Evolutionary conservation across 2,888 invertebrate genomes (phyloP).

Genomic region (Campoletis raptor): DNA sequence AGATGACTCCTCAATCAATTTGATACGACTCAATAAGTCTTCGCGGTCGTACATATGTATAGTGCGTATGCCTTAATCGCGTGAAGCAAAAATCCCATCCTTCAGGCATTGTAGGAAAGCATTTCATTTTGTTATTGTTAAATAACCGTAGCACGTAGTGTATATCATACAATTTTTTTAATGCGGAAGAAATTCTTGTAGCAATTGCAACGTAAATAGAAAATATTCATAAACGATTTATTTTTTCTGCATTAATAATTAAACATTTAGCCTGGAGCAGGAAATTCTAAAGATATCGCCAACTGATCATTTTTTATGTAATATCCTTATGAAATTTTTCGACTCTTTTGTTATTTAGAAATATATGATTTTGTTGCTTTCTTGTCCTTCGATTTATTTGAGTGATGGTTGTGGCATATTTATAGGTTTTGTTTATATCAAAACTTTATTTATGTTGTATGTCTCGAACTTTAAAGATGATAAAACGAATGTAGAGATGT

Average conservation of each 20-base stretch:
- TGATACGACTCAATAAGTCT: conserved; percentile 54
- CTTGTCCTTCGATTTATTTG: neutral
- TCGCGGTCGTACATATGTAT: conserved; percentile 5
- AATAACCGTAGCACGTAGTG: neutral
- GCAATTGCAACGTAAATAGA: neutral
- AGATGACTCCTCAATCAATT: conserved; percentile 66
- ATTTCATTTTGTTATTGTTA: conserved; percentile 5
- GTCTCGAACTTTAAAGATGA: neutral
- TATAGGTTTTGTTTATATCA: neutral
- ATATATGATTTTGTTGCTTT: neutral
- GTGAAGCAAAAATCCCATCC: conserved; percentile 31
- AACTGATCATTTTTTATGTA: neutral
- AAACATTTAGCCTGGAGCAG: neutral
- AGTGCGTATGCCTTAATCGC: conserved; percentile 42
- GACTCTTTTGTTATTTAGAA: neutral
- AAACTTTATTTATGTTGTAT: neutral
- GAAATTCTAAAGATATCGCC: neutral
- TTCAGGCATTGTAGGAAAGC: conserved; percentile 18
- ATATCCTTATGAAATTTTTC: neutral
- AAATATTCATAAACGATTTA: neutral
- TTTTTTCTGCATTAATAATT: neutral
- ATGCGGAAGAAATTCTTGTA: conserved; percentile 1
- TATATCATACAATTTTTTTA: neutral
- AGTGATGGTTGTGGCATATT: neutral
- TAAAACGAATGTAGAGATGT: neutral